Percentiles rank a stretch among this genome's conserved stretches.
Evolutionary conservation across 2,797 vertebrate species (phyloP).

Genomic region (Chlorospingus flavigularis): DNA sequence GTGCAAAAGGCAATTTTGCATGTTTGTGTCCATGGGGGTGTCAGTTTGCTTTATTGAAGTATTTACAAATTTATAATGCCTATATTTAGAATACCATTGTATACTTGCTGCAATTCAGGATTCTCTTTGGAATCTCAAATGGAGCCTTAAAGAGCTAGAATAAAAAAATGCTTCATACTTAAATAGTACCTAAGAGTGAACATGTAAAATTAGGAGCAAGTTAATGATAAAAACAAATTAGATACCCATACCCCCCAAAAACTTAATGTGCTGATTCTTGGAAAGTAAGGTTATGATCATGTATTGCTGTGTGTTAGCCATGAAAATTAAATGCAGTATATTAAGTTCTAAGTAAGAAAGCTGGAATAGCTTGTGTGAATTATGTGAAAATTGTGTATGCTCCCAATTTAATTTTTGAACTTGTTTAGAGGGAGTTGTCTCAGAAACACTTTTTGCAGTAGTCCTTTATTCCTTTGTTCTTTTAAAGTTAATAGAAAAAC

Average conservation of each 20-base stretch:
- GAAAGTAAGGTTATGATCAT: background rate
- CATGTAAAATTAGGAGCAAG: background rate
- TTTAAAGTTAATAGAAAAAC: background rate
- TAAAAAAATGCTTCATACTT: background rate
- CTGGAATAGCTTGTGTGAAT: background rate
- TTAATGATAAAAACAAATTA: background rate
- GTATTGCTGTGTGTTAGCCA: background rate
- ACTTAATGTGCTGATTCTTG: background rate
- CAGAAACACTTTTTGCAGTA: background rate
- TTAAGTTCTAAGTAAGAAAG: background rate
- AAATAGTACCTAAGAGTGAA: background rate
- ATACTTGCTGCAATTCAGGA: background rate
- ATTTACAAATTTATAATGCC: background rate
- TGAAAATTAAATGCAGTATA: background rate
- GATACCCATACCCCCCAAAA: background rate
- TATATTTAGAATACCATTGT: background rate
- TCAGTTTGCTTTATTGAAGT: background rate
- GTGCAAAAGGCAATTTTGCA: background rate
- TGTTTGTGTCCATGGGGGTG: fast-evolving
- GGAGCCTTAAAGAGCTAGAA: background rate
- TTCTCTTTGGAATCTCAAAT: background rate
- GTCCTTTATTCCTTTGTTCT: background rate
- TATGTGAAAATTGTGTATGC: background rate
- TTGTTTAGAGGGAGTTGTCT: background rate
- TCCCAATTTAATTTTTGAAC: background rate